Percentiles rank a stretch among this genome's conserved stretches.
Evolutionary conservation across 1,140 invertebrate genomes (phyloP).

Genomic region (Bicyclus anynana): DNA sequence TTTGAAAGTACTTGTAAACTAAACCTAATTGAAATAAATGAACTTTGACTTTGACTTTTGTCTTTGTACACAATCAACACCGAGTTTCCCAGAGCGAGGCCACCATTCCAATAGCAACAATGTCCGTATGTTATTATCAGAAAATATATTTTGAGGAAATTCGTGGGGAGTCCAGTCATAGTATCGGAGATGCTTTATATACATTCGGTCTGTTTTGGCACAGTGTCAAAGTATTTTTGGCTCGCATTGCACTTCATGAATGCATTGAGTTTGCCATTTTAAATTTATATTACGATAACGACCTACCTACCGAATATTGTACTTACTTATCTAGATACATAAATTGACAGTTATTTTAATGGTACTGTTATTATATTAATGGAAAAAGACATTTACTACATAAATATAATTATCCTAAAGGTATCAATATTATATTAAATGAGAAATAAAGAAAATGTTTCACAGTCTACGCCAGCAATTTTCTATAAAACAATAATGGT

Average conservation of each 20-base stretch:
- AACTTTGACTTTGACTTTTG: no score
- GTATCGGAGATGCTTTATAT: conserved; percentile 46
- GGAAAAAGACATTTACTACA: no score
- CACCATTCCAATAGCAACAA: not conserved
- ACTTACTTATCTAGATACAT: no score
- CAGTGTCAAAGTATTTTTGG: conserved; percentile 71
- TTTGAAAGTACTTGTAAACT: no score
- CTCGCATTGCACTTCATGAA: conserved; percentile 62
- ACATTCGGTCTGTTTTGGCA: conserved; percentile 63
- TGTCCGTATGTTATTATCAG: not conserved
- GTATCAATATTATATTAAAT: no score
- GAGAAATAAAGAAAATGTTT: no score
- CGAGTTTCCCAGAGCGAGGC: no score
- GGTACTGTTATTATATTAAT: not conserved
- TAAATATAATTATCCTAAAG: no score
- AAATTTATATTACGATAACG: conserved; percentile 45
- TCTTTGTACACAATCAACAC: no score
- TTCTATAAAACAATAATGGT: no score
- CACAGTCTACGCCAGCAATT: no score
- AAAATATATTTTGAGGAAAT: not conserved
- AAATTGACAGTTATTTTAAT: conserved; percentile 17
- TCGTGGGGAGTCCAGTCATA: conserved; percentile 26
- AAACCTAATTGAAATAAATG: no score
- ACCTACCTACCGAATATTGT: conserved; percentile 4
- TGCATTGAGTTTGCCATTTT: conserved; percentile 48